Evolutionary conservation across 2,888 invertebrate genomes (phyloP).

Genomic region (Aphodius granarius): DNA sequence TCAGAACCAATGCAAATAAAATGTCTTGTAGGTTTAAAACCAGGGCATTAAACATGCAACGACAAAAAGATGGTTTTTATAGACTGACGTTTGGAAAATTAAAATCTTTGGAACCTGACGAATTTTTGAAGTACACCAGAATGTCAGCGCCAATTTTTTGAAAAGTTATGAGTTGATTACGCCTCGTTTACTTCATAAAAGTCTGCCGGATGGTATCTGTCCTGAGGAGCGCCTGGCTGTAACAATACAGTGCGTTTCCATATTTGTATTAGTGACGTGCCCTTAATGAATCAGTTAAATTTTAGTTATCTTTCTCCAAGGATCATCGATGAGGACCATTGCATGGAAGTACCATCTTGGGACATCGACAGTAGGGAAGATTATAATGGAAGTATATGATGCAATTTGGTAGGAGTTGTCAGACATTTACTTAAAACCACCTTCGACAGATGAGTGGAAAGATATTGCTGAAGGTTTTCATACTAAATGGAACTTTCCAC

Average conservation of each 20-base stretch:
- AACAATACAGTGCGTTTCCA: neutral
- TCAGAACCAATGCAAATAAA: neutral
- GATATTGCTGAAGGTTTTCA: constrained; percentile 11
- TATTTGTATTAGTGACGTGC: neutral
- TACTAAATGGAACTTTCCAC: constrained; percentile 19
- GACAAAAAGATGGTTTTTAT: neutral
- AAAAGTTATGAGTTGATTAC: neutral
- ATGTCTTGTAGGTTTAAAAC: neutral
- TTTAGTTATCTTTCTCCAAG: too few species aligned
- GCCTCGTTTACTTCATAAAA: neutral
- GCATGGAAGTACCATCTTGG: neutral
- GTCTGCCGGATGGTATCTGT: neutral
- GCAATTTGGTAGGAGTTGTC: neutral
- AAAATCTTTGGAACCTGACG: neutral
- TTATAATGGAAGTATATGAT: neutral
- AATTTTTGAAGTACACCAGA: neutral
- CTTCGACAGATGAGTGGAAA: neutral
- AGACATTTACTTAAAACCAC: neutral
- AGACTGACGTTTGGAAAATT: neutral
- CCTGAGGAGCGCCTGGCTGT: neutral
- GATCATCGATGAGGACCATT: neutral
- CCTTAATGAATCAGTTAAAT: neutral
- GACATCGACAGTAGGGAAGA: neutral
- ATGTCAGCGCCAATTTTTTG: neutral
- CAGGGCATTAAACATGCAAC: neutral